phyloP scores from a whole-genome alignment of 2,797 vertebrate species.

The Anomalospiza imberbis region DNA sequence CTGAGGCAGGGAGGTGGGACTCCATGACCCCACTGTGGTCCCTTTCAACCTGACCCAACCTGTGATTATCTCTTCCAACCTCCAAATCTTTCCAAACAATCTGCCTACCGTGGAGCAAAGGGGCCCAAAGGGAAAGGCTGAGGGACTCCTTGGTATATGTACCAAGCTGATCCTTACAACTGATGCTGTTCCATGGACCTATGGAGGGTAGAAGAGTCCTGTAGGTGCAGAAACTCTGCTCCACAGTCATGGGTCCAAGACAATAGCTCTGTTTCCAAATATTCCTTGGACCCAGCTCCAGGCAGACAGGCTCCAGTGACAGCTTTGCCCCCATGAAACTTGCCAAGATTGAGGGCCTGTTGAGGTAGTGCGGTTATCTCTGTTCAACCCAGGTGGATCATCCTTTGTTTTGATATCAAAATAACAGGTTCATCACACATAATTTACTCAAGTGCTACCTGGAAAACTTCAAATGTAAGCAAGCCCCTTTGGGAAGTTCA shows the following conservation, averaged over 20 bases:
- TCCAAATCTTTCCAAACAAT: not conserved
- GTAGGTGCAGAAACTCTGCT: not conserved
- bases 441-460: not conserved
- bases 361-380: not conserved
- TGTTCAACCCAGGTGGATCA: not conserved
- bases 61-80: not conserved
- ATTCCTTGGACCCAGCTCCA: not conserved
- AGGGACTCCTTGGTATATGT: rapidly evolving
- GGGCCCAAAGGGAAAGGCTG: not conserved
- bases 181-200: not conserved
- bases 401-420: not conserved
- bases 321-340: not conserved
- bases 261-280: not conserved
- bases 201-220: not conserved
- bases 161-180: not conserved
- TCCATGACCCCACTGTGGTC: not conserved
- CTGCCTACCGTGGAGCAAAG: not conserved
- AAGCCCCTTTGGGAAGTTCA: not conserved
- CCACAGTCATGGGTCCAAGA: not conserved
- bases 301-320: not conserved
- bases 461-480: not conserved
- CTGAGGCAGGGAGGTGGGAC: not conserved
- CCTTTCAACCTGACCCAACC: not conserved
- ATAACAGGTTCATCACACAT: not conserved
- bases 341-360: not conserved